These are phyloP conservation scores for Beris chalybata DNA, from an alignment of 2,888 invertebrate genomes.

Conservation along the genomic window DNA sequence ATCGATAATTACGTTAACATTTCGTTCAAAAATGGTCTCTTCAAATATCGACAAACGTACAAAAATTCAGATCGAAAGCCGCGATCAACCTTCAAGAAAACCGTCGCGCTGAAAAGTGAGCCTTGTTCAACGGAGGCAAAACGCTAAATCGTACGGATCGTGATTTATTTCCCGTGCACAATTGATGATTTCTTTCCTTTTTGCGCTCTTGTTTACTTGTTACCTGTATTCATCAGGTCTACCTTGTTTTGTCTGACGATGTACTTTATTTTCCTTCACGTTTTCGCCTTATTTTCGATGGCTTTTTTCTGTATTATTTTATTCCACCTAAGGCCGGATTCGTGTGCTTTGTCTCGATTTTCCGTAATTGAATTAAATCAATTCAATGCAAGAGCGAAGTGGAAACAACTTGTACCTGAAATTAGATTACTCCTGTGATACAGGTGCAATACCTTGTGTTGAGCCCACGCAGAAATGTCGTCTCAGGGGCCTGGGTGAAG, in stretches of 20 bases:
- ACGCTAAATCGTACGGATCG: constrained; percentile 7
- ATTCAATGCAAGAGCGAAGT: constrained; percentile 43
- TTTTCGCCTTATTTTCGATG: constrained; percentile 14
- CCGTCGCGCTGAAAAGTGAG: too few species aligned
- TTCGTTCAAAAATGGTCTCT: background rate
- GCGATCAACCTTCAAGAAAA: too few species aligned
- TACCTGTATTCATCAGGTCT: constrained; percentile 31
- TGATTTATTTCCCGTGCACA: constrained; percentile 28
- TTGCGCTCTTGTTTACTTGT: constrained; percentile 28
- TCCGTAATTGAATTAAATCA: constrained; percentile 45
- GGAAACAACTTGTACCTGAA: constrained; percentile 45
- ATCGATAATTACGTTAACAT: background rate
- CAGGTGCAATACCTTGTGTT: constrained; percentile 45
- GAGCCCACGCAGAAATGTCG: constrained; percentile 42
- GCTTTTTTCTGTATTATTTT: background rate
- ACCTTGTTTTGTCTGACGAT: constrained; percentile 24
- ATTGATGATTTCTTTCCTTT: constrained; percentile 30
- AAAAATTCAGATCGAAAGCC: too few species aligned
- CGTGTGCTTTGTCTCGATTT: constrained; percentile 33
- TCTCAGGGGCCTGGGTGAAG: constrained; percentile 35
- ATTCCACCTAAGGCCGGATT: constrained; percentile 1
- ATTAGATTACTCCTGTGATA: constrained; percentile 45
- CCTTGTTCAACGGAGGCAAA: constrained; percentile 15
- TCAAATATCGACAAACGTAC: too few species aligned
- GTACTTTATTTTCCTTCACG: constrained; percentile 25